A percentile compares a stretch with the other conserved stretches of the same genome.
phyloP scores from a whole-genome alignment of 2,113 vertebrate genomes.

The Oreochromis aureus region DNA sequence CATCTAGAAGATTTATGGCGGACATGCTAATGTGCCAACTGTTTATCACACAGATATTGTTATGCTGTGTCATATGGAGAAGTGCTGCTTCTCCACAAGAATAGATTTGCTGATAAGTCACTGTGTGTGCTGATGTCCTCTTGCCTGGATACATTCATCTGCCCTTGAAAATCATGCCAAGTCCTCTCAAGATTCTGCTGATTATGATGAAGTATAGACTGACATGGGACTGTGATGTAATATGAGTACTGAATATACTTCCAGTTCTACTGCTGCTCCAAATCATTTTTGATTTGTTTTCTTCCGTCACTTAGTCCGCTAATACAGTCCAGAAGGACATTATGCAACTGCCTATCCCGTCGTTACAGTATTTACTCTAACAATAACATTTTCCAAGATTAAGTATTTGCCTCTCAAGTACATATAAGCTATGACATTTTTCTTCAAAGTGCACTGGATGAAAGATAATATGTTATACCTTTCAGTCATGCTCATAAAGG shows the following conservation, averaged over 20 bases:
- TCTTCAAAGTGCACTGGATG: neutral
- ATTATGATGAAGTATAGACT: conserved; percentile 2
- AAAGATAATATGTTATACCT: neutral
- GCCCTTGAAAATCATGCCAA: conserved; percentile 38
- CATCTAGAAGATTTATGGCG: neutral
- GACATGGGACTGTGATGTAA: conserved; percentile 19
- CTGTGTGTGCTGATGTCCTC: conserved; percentile 12
- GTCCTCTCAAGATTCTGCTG: conserved; percentile 19
- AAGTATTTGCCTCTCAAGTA: neutral
- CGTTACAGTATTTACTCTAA: neutral
- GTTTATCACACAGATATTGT: conserved; percentile 28
- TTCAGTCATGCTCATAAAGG: neutral
- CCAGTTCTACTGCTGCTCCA: neutral
- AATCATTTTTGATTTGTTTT: neutral
- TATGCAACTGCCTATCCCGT: neutral
- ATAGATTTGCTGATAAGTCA: conserved; percentile 52
- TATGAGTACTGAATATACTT: neutral
- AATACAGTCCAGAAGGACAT: neutral
- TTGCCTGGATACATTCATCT: conserved; percentile 6
- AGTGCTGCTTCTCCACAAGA: conserved; percentile 21
- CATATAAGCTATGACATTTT: neutral
- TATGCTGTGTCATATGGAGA: conserved; percentile 22
- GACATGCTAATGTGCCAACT: neutral
- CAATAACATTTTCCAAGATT: neutral
- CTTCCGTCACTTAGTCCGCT: neutral